phyloP scores from a whole-genome alignment of 2,113 vertebrate genomes.

The Tragelaphus imberbis region DNA sequence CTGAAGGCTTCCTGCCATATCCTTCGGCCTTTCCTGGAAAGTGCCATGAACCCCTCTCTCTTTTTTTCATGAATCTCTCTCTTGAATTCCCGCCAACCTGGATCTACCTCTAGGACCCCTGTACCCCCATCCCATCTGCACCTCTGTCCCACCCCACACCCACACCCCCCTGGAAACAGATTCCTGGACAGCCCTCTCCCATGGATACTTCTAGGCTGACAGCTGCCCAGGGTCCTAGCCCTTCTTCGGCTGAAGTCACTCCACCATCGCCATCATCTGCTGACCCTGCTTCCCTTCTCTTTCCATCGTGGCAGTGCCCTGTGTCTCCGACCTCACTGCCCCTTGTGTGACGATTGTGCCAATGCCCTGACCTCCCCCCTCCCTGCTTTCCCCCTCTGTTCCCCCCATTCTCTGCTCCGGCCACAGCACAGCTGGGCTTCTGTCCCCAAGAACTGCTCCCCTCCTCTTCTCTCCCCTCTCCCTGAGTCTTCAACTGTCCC shows the following conservation, averaged over 20 bases:
- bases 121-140: fast-evolving
- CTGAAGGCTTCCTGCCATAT: background rate
- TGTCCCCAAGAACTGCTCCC: background rate
- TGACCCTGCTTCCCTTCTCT: background rate
- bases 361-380: background rate
- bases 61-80: background rate
- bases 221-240: background rate
- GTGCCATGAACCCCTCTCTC: background rate
- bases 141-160: background rate
- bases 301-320: fast-evolving
- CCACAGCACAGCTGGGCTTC: background rate
- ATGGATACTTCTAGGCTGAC: background rate
- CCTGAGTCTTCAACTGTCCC: background rate
- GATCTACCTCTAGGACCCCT: background rate
- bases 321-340: background rate
- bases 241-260: background rate
- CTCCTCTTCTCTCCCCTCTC: no score
- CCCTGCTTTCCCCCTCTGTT: fast-evolving
- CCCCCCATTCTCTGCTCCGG: background rate
- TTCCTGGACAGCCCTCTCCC: background rate
- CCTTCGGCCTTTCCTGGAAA: background rate
- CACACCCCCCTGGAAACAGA: background rate
- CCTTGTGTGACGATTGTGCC: fast-evolving
- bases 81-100: background rate
- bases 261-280: fast-evolving